Evolutionary conservation across 2,113 vertebrate species (phyloP).

Genomic region (Strix aluco): DNA sequence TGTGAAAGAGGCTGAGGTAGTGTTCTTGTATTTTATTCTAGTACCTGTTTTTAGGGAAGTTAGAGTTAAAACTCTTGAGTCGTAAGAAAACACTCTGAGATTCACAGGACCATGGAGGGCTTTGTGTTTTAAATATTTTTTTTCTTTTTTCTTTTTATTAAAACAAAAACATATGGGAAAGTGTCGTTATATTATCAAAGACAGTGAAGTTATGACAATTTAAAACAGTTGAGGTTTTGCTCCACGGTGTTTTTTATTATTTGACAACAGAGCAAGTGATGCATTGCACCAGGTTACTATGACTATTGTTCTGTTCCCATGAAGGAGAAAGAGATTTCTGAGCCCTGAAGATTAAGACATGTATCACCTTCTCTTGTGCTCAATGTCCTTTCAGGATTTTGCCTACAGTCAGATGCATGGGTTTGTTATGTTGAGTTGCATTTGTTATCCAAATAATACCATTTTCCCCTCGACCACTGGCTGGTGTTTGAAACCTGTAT

Average conservation of each 20-base stretch:
- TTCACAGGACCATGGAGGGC: not conserved
- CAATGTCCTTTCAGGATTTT: not conserved
- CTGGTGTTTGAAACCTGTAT: not conserved
- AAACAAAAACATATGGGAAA: not conserved
- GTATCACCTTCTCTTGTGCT: not conserved
- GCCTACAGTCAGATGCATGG: not conserved
- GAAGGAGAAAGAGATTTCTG: not conserved
- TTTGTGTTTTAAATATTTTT: not conserved
- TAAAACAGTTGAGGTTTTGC: not conserved
- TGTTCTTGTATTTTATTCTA: not conserved
- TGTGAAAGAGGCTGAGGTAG: not conserved
- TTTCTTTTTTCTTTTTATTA: not conserved
- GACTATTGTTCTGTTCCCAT: not conserved
- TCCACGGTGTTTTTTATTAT: not conserved
- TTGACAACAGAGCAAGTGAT: not conserved
- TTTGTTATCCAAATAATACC: not conserved
- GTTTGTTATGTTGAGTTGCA: not conserved
- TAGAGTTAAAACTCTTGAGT: not conserved
- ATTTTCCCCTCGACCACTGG: rapidly evolving
- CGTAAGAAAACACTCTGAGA: not conserved
- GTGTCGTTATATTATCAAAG: not conserved
- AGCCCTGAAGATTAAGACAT: not conserved
- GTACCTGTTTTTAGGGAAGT: not conserved
- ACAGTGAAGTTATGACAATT: not conserved
- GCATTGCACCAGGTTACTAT: not conserved